Base-by-base conservation (phyloP, 2,888 invertebrate species). In the Notodonta ziczac region DNA sequence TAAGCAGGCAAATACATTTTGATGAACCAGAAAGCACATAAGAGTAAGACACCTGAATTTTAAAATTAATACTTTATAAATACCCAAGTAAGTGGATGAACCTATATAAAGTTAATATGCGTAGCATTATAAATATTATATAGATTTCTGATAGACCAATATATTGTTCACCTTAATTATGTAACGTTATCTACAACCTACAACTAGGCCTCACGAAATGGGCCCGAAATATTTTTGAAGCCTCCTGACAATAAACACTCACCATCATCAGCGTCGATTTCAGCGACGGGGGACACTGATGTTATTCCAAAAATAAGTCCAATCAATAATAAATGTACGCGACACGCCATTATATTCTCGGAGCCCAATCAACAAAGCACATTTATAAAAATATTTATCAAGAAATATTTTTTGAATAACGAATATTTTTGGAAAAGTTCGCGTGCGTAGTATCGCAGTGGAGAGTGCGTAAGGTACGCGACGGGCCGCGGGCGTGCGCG, bases 191-290 rank as follows among this genome's bases (percentile, higher is more conserved):
- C 7, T 35, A 35, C 35, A 7, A 35, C 2, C 4, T 6, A 35
- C 35, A 35, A 35, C 35, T 35, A 35, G 7, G 6, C 6, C 35
- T 35, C 35, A 7, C 10, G 10, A 42, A 42, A 42, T 42, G 10
- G 10, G 42, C 9, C 9, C 42, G 10, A 10, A 9, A 42, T 10
- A 10, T 0, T 10, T 42, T 42, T 12, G 4, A 42, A 42, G 42
- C 42, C 2, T 4, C 42, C 42, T 10, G 10, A 42, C 8, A 42
- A 42, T 4, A 42, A 42, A 2, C 10, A 67, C 90, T 88, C 75
- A 93, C 93, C 93, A 77, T 93, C 91, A 71, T 89, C 89, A 55
- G 81, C 77, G 66, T 88, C 90, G 75, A 89, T 86, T 84, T 91
- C 90, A 78, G 87, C 81, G 63, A 88, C 82, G 62, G 90, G 88